Evolutionary conservation across 2,797 vertebrate species (phyloP).

Genomic region (Dendrocincla tyrannina): DNA sequence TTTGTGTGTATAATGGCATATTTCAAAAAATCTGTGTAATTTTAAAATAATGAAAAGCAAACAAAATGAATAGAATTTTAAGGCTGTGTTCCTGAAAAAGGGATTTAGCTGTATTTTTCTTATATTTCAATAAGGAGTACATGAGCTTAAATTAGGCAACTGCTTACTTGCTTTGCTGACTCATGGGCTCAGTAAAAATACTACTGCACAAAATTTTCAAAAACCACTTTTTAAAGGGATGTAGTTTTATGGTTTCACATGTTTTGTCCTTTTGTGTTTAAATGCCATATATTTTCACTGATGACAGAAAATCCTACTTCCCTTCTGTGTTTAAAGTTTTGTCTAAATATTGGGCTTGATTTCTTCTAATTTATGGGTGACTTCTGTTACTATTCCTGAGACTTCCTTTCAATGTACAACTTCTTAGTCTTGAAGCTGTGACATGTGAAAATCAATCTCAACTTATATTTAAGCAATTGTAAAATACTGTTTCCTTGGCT

Average conservation of each 20-base stretch:
- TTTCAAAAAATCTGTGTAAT: background rate
- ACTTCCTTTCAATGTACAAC: background rate
- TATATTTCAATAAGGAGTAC: background rate
- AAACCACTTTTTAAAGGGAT: background rate
- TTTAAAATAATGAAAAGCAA: background rate
- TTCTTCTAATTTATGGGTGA: background rate
- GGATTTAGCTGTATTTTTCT: background rate
- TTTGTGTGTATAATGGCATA: background rate
- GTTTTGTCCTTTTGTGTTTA: background rate
- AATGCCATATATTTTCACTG: background rate
- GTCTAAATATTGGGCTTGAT: background rate
- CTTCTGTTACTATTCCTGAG: background rate
- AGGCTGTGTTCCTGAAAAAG: background rate
- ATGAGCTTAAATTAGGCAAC: background rate
- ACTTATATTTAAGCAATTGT: background rate
- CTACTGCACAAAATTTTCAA: background rate
- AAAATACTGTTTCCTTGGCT: background rate
- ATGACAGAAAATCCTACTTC: background rate
- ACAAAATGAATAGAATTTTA: background rate
- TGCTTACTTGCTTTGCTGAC: background rate
- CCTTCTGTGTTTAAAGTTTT: rapidly evolving
- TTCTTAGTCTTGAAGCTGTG: background rate
- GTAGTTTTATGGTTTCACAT: background rate
- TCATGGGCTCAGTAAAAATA: background rate
- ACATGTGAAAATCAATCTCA: background rate